phyloP scores from a whole-genome alignment of 30 jellyfish, hydroid and myxozoan genomes.

The Hydractinia echinata region DNA sequence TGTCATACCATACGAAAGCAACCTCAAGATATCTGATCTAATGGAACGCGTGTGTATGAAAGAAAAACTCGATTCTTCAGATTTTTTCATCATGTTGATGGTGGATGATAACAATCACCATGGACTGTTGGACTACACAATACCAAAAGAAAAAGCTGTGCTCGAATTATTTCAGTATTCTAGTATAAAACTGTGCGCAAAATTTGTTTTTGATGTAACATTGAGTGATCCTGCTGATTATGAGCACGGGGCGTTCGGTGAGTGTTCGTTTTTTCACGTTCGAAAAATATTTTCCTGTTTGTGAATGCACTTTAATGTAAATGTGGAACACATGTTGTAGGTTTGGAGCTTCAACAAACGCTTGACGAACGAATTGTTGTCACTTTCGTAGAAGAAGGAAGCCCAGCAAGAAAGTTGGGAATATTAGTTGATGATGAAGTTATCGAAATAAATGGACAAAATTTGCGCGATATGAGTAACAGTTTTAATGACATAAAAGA shows the following conservation, averaged over 20 bases:
- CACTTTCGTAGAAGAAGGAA: constrained; percentile 85
- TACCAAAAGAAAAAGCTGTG: constrained; percentile 56
- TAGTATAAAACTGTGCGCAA: constrained; percentile 62
- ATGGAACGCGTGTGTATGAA: constrained; percentile 59
- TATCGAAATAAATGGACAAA: constrained; percentile 54
- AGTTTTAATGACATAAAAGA: constrained; percentile 31
- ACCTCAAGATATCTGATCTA: constrained; percentile 51
- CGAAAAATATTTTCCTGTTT: background rate
- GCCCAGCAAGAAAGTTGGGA: constrained; percentile 79
- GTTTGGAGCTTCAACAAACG: constrained; percentile 48
- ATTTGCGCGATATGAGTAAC: constrained; percentile 36
- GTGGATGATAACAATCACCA: constrained; percentile 58
- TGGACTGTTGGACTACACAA: constrained; percentile 65
- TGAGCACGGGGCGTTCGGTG: constrained; percentile 84
- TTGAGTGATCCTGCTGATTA: constrained; percentile 76
- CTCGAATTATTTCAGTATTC: constrained; percentile 52
- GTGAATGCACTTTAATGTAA: background rate
- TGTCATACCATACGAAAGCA: constrained; percentile 44
- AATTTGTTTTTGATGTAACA: constrained; percentile 56
- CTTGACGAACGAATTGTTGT: constrained; percentile 58
- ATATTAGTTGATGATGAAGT: constrained; percentile 76
- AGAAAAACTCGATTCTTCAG: constrained; percentile 49
- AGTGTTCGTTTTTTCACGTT: constrained; percentile 22
- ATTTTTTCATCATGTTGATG: constrained; percentile 67
- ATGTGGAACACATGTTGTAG: constrained; percentile 23